Evolutionary conservation across 2,113 vertebrate genomes (phyloP).

Genomic region (Cercopithecus mona): DNA sequence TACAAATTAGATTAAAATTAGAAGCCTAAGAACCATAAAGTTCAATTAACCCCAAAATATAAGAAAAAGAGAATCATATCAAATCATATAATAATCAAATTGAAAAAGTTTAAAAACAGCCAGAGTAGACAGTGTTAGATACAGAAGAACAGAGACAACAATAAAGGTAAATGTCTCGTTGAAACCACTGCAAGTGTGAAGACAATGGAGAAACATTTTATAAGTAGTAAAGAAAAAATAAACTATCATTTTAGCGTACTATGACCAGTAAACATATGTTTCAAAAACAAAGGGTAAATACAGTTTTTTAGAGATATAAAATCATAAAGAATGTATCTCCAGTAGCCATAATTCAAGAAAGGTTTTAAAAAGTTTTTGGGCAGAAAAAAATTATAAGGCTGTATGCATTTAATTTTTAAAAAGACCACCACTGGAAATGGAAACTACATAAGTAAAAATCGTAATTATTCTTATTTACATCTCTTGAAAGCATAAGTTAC

Average conservation of each 20-base stretch:
- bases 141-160: neutral
- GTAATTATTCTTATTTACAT: neutral
- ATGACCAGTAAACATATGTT: neutral
- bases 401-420: neutral
- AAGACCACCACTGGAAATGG: neutral
- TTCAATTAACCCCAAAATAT: no score
- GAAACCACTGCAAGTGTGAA: neutral
- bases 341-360: neutral
- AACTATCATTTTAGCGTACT: neutral
- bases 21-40: no score
- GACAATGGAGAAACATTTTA: neutral
- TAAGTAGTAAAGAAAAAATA: neutral
- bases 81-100: no score
- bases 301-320: neutral
- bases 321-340: neutral
- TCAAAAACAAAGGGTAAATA: neutral
- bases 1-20: neutral
- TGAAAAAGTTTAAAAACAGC: neutral
- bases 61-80: no score
- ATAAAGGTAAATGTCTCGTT: neutral
- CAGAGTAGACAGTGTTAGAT: neutral
- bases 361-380: neutral
- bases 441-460: neutral
- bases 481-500: neutral
- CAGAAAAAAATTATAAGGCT: neutral